Evolutionary conservation across 2,797 vertebrate species (phyloP).

Genomic region (Sus cebifrons): DNA sequence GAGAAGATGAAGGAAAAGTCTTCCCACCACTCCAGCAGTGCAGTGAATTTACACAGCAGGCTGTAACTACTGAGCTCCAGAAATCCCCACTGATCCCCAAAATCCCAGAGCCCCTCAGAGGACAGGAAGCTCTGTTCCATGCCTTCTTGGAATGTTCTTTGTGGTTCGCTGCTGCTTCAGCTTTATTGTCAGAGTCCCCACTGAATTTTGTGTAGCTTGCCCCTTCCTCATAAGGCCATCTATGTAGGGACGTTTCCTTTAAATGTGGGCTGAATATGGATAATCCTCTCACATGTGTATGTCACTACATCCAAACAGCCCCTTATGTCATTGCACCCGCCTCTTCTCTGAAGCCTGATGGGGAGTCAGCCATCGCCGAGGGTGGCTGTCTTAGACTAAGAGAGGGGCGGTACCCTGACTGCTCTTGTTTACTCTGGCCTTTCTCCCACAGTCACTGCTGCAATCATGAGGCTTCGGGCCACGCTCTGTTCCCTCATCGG

Average conservation of each 20-base stretch:
- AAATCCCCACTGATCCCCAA: constrained; percentile 21
- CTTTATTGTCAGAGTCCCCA: background rate
- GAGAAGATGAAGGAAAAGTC: background rate
- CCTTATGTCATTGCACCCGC: background rate
- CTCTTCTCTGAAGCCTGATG: background rate
- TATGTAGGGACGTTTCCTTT: background rate
- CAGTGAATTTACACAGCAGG: background rate
- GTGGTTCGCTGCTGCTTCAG: background rate
- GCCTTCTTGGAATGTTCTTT: constrained; percentile 6
- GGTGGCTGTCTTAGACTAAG: background rate
- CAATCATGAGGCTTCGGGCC: background rate
- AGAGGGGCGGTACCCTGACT: background rate
- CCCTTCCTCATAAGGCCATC: background rate
- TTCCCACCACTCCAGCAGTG: accelerated
- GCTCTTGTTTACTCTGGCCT: background rate
- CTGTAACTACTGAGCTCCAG: background rate
- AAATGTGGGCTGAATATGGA: background rate
- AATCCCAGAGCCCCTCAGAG: background rate
- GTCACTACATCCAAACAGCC: background rate
- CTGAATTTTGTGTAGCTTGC: background rate
- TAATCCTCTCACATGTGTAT: background rate
- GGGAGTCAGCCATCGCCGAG: background rate
- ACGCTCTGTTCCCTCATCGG: background rate
- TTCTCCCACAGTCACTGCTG: background rate
- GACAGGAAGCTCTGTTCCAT: constrained; percentile 16